Evolutionary conservation across 2,888 invertebrate genomes (phyloP), one percentile per base, ranked within the genome.

Genomic region (Deilephila elpenor): DNA sequence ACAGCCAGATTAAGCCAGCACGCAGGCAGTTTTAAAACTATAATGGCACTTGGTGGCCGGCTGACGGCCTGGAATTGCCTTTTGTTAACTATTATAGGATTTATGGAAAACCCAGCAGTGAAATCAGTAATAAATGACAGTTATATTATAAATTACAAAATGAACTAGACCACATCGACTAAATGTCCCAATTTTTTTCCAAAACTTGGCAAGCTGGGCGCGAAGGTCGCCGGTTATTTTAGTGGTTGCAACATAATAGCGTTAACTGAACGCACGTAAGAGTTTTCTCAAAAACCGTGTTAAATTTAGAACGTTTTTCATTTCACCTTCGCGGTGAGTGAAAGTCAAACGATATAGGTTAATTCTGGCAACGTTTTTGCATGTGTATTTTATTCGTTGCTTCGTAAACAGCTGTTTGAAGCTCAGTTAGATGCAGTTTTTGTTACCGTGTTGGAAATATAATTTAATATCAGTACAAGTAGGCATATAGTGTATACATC

Each of bases 221-320:
- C 77, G 85, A 89, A 90, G 90, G 89, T 84, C 87, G 77, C 71
- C 74, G 61, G 83, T 83, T 88, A 88, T 89, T 88, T 87, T 81
- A 78, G 86, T 83, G 83, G 84, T 84, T 86, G 83, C 82, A 76
- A 71, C 64, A 59, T 72, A 67, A 73, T 44, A 44, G 59, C 71
- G 61, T 77, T 77, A 76, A 70, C 74, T 37, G 53, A n/a, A 71
- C 71, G 25, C 32, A 74, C 67, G 72, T 74, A 72, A 61, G 37
- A 72, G 17, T 71, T 75, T 74, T 75, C 74, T 75, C 17, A 75
- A 77, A 79, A 76, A 77, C 44, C 73, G 78, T 56, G 56, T 74
- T 84, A 83, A 80, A 79, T 83, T 82, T 82, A 82, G 82, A 84
- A 78, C 77, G 85, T 84, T 84, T 83, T 86, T 87, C 78, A 77